Conservation (phyloP, 2,888 invertebrate species). For the Mimumesa dahlbomi region DNA sequence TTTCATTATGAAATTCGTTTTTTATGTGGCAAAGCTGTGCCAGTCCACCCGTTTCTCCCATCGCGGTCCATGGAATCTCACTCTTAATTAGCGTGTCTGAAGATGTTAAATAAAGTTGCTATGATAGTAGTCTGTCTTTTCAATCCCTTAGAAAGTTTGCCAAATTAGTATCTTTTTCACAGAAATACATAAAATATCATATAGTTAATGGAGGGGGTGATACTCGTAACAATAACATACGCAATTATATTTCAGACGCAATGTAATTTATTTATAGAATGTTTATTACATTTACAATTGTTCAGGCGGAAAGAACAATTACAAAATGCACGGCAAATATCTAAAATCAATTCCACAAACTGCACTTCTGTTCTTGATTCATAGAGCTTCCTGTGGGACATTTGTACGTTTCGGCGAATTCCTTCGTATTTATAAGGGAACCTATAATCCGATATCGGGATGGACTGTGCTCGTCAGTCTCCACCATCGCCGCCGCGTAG, state of each 20-base stretch:
- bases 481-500: neutral
- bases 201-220: too few species aligned
- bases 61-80: neutral
- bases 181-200: too few species aligned
- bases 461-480: conserved; percentile 41
- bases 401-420: conserved; percentile 28
- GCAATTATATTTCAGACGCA: neutral
- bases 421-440: conserved; percentile 25
- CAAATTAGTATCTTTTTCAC: too few species aligned
- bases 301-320: too few species aligned
- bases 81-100: neutral
- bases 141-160: too few species aligned
- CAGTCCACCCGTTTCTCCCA: neutral
- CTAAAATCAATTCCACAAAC: too few species aligned
- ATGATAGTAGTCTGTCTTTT: too few species aligned
- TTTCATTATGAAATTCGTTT: too few species aligned
- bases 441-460: conserved; percentile 35
- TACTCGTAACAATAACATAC: neutral
- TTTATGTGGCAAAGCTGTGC: too few species aligned
- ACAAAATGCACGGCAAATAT: too few species aligned
- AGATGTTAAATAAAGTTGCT: neutral
- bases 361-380: conserved; percentile 44
- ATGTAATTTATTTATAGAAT: neutral
- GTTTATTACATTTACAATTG: too few species aligned
- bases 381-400: conserved; percentile 25